These are phyloP conservation scores for Smittia aterrima DNA, from an alignment of 2,888 invertebrate species.

Conservation along the genomic window DNA sequence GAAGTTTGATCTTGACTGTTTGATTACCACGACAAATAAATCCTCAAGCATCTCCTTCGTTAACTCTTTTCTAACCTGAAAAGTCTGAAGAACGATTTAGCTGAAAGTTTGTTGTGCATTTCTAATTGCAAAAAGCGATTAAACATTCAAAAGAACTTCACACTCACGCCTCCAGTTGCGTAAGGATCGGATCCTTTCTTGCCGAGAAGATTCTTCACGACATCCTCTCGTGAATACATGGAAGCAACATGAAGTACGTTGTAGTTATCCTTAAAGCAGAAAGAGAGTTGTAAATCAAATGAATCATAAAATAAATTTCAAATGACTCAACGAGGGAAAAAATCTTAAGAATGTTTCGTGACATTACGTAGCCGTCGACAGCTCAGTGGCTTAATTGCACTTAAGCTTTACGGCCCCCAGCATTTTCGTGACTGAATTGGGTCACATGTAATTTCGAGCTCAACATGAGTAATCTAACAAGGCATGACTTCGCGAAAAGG, in stretches of 20 bases:
- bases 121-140: too few species aligned
- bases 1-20: too few species aligned
- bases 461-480: not conserved
- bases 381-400: not conserved
- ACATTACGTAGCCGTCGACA: not conserved
- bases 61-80: too few species aligned
- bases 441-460: not conserved
- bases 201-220: conserved; percentile 82
- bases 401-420: not conserved
- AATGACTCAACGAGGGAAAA: too few species aligned
- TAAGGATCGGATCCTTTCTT: conserved; percentile 90
- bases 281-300: too few species aligned
- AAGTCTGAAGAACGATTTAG: too few species aligned
- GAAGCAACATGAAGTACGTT: conserved; percentile 94
- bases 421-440: not conserved
- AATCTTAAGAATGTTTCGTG: too few species aligned
- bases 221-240: conserved; percentile 92
- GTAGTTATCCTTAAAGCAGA: conserved; percentile 92
- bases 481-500: not conserved
- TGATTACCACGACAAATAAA: too few species aligned
- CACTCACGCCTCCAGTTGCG: conserved; percentile 88
- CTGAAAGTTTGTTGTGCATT: too few species aligned
- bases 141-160: conserved; percentile 33
- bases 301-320: too few species aligned
- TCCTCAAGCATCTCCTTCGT: too few species aligned